These are phyloP conservation scores for Opisthocomus hoazin DNA, from an alignment of 2,113 vertebrate species.

Conservation along the genomic window DNA sequence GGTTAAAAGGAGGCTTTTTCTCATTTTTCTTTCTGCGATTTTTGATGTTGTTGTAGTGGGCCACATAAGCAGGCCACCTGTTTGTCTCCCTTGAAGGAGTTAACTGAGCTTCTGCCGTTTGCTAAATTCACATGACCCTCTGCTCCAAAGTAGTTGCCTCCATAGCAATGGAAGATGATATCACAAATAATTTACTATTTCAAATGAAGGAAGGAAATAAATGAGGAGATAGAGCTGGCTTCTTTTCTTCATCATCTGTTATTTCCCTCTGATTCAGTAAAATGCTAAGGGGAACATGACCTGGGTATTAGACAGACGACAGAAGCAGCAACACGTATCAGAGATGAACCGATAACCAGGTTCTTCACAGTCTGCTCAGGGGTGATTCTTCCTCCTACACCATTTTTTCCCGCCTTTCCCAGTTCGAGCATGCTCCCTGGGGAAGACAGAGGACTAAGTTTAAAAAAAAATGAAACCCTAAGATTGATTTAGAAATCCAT, in stretches of 20 bases:
- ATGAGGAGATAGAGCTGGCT: background rate
- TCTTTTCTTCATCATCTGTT: background rate
- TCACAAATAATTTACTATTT: background rate
- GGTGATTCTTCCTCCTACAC: background rate
- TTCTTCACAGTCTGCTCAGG: background rate
- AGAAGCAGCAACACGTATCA: background rate
- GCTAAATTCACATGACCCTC: background rate
- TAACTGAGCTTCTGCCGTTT: background rate
- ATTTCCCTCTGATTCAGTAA: background rate
- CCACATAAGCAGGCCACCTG: background rate
- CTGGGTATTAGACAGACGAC: background rate
- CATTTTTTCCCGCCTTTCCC: rapidly evolving
- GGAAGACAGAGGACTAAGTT: background rate
- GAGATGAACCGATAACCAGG: background rate
- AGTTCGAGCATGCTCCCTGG: background rate
- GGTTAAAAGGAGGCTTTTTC: background rate
- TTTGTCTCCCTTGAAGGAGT: background rate
- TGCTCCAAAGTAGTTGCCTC: background rate
- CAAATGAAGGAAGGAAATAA: background rate
- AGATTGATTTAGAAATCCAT: background rate
- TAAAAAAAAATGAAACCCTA: background rate
- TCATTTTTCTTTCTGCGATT: background rate
- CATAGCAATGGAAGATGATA: background rate
- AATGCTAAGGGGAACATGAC: background rate
- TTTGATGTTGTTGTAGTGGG: background rate